Evolutionary conservation across 2,797 vertebrate species (phyloP).

Genomic region (Chaetodon trifasciatus): DNA sequence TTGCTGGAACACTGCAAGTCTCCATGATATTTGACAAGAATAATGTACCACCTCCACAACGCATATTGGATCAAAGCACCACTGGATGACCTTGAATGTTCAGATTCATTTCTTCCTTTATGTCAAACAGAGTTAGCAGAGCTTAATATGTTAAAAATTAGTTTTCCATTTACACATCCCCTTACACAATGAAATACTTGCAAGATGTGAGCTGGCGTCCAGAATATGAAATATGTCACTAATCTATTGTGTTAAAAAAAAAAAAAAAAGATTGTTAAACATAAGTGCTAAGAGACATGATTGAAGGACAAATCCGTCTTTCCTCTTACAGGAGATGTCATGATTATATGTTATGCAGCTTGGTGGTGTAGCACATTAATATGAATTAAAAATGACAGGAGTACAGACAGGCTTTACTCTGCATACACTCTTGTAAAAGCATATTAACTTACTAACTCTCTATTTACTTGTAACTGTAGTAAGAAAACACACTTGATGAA

Average conservation of each 20-base stretch:
- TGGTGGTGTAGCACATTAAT: neutral
- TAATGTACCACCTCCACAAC: conserved; percentile 48
- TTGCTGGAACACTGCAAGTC: conserved; percentile 33
- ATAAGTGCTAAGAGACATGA: neutral
- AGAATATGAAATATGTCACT: neutral
- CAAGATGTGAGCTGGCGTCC: neutral
- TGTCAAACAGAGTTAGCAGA: conserved; percentile 23
- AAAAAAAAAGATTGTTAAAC: neutral
- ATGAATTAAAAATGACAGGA: neutral
- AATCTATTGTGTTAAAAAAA: neutral
- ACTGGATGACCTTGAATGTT: conserved; percentile 52
- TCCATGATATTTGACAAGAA: conserved; percentile 52
- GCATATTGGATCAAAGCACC: conserved; percentile 44
- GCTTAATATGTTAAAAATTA: conserved; percentile 28
- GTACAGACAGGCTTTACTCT: neutral
- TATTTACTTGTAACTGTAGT: neutral
- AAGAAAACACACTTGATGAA: neutral
- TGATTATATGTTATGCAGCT: neutral
- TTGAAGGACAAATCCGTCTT: conserved; percentile 9
- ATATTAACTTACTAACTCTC: neutral
- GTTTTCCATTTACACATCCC: conserved; percentile 13
- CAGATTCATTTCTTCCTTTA: conserved; percentile 20
- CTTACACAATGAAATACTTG: conserved; percentile 7
- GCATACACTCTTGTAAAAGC: neutral
- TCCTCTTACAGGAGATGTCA: neutral